Evolutionary conservation across 2,888 invertebrate species (phyloP), one percentile per base, ranked within the genome.

Genomic region (Pristionchus arcanus): DNA sequence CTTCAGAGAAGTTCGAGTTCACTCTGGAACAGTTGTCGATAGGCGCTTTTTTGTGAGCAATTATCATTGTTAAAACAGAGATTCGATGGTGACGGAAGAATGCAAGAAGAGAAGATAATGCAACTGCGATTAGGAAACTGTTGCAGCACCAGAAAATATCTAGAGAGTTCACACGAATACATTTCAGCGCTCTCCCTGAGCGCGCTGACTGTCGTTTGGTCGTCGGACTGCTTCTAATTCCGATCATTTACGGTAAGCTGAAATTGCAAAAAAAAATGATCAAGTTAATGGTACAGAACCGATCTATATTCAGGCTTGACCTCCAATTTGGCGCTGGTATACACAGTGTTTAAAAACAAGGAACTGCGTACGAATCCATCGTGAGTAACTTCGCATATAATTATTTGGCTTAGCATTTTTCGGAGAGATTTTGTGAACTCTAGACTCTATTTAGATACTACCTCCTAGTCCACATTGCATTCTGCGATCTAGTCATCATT

Each of bases 41-140:
- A 21, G 74, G 74, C 13, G 74, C 74, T 1, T 74, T 74, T 21
- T 74, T 74, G 74, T 37, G 74, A 74, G 74, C 28, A 71, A 34
- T 13, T 34, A 16, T n/a, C n/a, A n/a, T n/a, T n/a, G n/a, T n/a
- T n/a, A n/a, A n/a, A n/a, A n/a, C n/a, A n/a, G n/a, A n/a, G n/a
- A n/a, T n/a, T n/a, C n/a, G n/a, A n/a, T n/a, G n/a, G n/a, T n/a
- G n/a, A n/a, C n/a, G n/a, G n/a, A 34, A 15, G 19, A 13, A 9
- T 2, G 25, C 2, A 63, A 2, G n/a, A 68, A 68, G 5, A 5
- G 28, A 28, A 3, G 7, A 21, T 25, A 25, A 31, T 68, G 2
- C n/a, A n/a, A n/a, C n/a, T n/a, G n/a, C n/a, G n/a, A n/a, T n/a
- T n/a, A n/a, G n/a, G n/a, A n/a, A n/a, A n/a, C n/a, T n/a, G n/a